A percentile compares a stretch with the other conserved stretches of the same genome.
Evolutionary conservation across 2,888 invertebrate genomes (phyloP).

Genomic region (Torymus aiolomorphi): DNA sequence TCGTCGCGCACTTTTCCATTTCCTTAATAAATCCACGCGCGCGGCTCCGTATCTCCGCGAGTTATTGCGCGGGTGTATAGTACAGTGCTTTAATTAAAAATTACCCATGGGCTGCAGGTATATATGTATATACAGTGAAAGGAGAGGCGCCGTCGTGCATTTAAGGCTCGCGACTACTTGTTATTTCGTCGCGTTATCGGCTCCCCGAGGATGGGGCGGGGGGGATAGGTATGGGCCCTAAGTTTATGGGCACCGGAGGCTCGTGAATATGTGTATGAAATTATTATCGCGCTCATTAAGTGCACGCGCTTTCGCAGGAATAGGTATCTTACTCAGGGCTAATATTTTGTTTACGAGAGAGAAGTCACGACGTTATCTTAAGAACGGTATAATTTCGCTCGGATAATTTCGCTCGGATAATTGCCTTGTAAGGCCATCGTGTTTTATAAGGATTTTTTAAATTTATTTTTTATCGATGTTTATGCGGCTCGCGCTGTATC

Average conservation of each 20-base stretch:
- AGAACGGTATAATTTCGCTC: background rate
- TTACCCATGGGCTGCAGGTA: background rate
- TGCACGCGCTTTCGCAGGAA: background rate
- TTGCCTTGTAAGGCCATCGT: no score
- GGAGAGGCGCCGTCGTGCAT: background rate
- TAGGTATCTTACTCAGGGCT: background rate
- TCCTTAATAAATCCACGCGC: slow-evolving; percentile 33
- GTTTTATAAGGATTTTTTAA: background rate
- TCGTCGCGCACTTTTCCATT: background rate
- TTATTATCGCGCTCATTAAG: slow-evolving; percentile 44
- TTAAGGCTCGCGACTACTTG: slow-evolving; percentile 18
- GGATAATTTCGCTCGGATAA: background rate
- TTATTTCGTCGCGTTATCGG: slow-evolving; percentile 30
- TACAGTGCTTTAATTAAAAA: slow-evolving; percentile 37
- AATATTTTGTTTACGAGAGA: background rate
- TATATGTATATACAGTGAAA: slow-evolving; percentile 6
- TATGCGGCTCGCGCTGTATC: no score
- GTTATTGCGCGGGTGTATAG: slow-evolving; percentile 6
- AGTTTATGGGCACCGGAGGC: slow-evolving; percentile 15
- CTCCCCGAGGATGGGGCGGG: slow-evolving; percentile 4
- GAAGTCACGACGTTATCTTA: background rate
- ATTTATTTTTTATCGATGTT: background rate
- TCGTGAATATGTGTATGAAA: slow-evolving; percentile 37
- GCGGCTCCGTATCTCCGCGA: slow-evolving; percentile 22
- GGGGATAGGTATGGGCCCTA: background rate